Evolutionary conservation across 2,797 vertebrate species (phyloP).

Genomic region (Lutjanus argentimaculatus): DNA sequence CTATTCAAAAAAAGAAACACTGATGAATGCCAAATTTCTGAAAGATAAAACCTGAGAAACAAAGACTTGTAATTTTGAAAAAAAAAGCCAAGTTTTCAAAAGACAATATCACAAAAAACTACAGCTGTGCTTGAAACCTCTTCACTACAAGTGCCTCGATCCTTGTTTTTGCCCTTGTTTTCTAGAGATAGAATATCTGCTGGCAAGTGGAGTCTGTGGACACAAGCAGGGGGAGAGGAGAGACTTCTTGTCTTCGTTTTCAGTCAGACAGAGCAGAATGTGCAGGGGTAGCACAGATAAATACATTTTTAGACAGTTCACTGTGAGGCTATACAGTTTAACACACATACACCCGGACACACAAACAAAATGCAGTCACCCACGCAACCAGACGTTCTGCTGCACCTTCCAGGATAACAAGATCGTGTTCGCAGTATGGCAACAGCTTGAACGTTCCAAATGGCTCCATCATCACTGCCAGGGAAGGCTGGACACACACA

Average conservation of each 20-base stretch:
- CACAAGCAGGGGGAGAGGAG: background rate
- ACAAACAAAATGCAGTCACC: slow-evolving; percentile 56
- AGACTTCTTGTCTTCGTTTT: background rate
- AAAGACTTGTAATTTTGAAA: background rate
- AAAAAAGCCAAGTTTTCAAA: background rate
- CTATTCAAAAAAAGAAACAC: background rate
- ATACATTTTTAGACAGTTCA: slow-evolving; percentile 44
- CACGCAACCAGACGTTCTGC: slow-evolving; percentile 76
- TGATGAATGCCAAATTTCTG: background rate
- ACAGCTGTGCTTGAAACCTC: background rate
- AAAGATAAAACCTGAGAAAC: background rate
- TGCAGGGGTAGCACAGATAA: slow-evolving; percentile 17
- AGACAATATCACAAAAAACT: background rate
- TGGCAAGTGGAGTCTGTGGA: background rate
- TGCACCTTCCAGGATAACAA: slow-evolving; percentile 82
- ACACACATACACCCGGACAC: slow-evolving; percentile 19
- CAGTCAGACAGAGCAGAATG: slow-evolving; percentile 27
- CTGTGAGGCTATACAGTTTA: slow-evolving; percentile 26
- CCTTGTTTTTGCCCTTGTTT: background rate
- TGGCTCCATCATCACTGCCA: slow-evolving; percentile 76
- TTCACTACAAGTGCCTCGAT: background rate
- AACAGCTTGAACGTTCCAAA: slow-evolving; percentile 84
- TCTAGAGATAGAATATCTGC: background rate
- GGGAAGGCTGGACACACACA: slow-evolving; percentile 53
- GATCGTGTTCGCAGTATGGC: slow-evolving; percentile 84